These are phyloP conservation scores for Pocillopora damicornis DNA, from an alignment of 64 coral and sea anemone genomes.

Conservation along the genomic window DNA sequence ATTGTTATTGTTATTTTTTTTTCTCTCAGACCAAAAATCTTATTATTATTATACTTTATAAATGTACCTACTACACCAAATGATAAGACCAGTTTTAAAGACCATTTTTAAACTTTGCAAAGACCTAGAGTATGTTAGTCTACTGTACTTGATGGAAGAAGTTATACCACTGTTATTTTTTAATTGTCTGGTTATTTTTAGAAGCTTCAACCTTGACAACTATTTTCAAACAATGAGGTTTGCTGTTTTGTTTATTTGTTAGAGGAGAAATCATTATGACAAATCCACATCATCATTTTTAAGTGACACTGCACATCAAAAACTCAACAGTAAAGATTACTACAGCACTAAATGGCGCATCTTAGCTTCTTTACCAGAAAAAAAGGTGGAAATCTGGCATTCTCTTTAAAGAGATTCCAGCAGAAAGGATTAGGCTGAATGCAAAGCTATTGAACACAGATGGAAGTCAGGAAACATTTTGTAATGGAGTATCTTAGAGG, in stretches of 20 bases:
- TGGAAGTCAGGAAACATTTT: not conserved
- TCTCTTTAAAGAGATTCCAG: not conserved
- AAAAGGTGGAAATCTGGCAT: constrained; percentile 6
- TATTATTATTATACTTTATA: too few species aligned
- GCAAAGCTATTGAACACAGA: not conserved
- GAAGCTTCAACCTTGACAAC: not conserved
- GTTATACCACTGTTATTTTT: constrained; percentile 21
- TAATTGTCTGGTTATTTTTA: constrained; percentile 19
- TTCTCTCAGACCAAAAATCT: too few species aligned
- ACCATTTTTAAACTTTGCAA: constrained; percentile 35
- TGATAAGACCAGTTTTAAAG: not conserved
- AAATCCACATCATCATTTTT: not conserved
- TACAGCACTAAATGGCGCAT: not conserved
- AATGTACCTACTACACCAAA: too few species aligned
- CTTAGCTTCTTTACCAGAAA: not conserved
- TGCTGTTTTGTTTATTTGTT: constrained; percentile 45
- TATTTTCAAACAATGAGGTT: constrained; percentile 10
- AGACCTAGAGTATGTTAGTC: constrained; percentile 32
- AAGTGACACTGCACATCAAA: constrained; percentile 9
- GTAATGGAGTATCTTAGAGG: constrained; percentile 5
- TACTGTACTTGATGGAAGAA: constrained; percentile 51
- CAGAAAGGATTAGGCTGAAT: not conserved
- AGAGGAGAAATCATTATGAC: not conserved
- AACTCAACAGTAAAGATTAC: not conserved
- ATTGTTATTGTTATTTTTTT: too few species aligned